Evolutionary conservation across 2,113 vertebrate genomes (phyloP), one percentile per base, ranked within the genome.

Genomic region (Tyto alba): DNA sequence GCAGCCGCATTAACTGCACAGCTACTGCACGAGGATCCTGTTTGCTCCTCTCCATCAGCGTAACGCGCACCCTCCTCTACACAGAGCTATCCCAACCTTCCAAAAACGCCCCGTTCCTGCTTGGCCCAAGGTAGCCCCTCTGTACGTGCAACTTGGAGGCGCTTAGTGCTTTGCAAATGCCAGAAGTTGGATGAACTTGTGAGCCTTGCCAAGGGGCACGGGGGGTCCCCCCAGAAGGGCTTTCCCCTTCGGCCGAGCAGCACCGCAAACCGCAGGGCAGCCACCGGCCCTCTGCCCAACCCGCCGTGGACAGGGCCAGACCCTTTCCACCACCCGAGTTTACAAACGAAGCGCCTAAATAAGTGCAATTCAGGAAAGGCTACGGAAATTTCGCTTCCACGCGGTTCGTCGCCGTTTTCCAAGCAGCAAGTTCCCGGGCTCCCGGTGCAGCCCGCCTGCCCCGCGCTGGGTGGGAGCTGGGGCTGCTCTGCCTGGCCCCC

Each of bases 241-340:
- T 29, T 19, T 4, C 43, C 29, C 48, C 27, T 23, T 8, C 1
- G 9, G 13, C 8, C 18, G 56, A 9, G 10, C 57, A 32, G 45
- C 0, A 2, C 45, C 6, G 41, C 85, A 6, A 20, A 4, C 41
- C 3, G 6, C 30, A 6, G 0, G 3, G 2, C 48, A 40, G 26
- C 38, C 16, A 26, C n/a, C n/a, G n/a, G 19, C 52, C 40, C 52
- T 21, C 9, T 6, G 36, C 27, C 23, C 0, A n/a, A n/a, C n/a
- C n/a, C n/a, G n/a, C n/a, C n/a, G n/a, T n/a, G n/a, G n/a, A n/a
- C n/a, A n/a, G n/a, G n/a, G n/a, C n/a, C n/a, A n/a, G n/a, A n/a
- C n/a, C n/a, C n/a, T n/a, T n/a, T n/a, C n/a, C n/a, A n/a, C n/a
- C 56, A 6, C 21, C 19, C 11, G 41, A 77, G 26, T 4, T n/a